phyloP scores from a whole-genome alignment of 2,113 vertebrate species.

The Coturnix japonica region DNA sequence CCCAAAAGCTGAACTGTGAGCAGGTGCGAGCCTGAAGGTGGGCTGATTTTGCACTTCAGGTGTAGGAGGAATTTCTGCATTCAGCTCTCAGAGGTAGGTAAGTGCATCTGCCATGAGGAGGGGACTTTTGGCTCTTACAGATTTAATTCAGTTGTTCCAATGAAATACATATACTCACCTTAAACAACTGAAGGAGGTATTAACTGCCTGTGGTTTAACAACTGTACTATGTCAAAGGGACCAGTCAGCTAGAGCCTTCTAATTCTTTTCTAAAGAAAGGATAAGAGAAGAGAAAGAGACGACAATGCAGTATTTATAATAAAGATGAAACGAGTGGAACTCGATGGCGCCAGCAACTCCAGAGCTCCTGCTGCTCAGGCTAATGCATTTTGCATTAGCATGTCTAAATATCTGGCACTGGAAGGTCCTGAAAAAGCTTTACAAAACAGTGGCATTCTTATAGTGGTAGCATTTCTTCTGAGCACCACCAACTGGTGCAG shows the following conservation, averaged over 20 bases:
- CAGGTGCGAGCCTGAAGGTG: not conserved
- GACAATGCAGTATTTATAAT: conserved; percentile 72
- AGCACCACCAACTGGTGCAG: not conserved
- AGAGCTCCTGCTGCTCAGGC: conserved; percentile 69
- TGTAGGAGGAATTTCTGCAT: conserved; percentile 7
- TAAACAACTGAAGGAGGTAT: conserved; percentile 67
- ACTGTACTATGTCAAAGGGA: conserved; percentile 69
- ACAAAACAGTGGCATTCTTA: conserved; percentile 51
- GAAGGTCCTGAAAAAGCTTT: conserved; percentile 56
- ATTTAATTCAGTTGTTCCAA: conserved; percentile 46
- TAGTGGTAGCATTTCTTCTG: not conserved
- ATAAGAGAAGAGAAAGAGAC: conserved; percentile 66
- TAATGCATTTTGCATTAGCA: conserved; percentile 75
- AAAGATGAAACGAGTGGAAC: conserved; percentile 74
- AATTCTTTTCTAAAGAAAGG: conserved; percentile 67
- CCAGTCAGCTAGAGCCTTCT: conserved; percentile 67
- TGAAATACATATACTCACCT: conserved; percentile 60
- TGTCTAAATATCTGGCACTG: conserved; percentile 66
- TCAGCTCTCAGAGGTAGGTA: not conserved
- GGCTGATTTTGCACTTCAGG: not conserved
- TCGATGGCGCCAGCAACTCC: conserved; percentile 68
- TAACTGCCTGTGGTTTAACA: conserved; percentile 72
- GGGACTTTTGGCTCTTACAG: conserved; percentile 36
- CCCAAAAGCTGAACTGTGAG: not conserved
- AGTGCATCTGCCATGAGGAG: not conserved